Base-by-base conservation (phyloP, 2,113 vertebrate genomes). In the Mormyrus iriodes region DNA sequence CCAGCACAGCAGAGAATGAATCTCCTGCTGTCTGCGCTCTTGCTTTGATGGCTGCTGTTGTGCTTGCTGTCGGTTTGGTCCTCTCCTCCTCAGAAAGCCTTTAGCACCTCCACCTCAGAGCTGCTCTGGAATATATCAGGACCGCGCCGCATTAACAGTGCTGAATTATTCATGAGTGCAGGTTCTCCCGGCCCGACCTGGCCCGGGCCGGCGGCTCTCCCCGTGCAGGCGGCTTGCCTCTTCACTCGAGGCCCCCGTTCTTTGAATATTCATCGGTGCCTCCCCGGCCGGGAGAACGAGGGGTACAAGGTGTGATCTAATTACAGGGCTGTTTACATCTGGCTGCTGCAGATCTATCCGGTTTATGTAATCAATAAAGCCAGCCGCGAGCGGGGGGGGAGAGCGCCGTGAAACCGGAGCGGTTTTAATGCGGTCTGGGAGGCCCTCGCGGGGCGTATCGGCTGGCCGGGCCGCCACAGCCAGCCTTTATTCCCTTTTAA, bases 361-460 rank as follows among this genome's bases (percentile, higher is more conserved):
- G 88, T 91, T 94, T 93, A 93, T 93, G 90, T 93, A 95, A 95
- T 94, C 92, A 94, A 95, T 94, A 95, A 95, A 95, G 93, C 93
- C 94, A 93, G 94, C 94, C 93, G 94, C 91, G 19, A 86, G 79
- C 52, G 93, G 92, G 93, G 91, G 0, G 93, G 94, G 94, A 94
- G 92, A 92, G 91, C 92, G 91, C 9, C 90, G 90, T 88, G 92
- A 93, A 93, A 93, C 91, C 90, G 31, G 91, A 94, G 93, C 91
- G 83, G 90, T 61, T 90, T 90, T 94, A 93, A 93, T 92, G 91
- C 90, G 91, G 92, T 89, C 44, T 84, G 87, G 76, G 76, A 82
- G 89, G 91, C 88, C 88, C 93, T 93, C 93, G 90, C 90, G 94
- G 93, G 93, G 93, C 93, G 93, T 94, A 92, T 93, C 91, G 49